Evolutionary conservation across 1,140 invertebrate genomes (phyloP).

Genomic region (Ceratitis capitata): DNA sequence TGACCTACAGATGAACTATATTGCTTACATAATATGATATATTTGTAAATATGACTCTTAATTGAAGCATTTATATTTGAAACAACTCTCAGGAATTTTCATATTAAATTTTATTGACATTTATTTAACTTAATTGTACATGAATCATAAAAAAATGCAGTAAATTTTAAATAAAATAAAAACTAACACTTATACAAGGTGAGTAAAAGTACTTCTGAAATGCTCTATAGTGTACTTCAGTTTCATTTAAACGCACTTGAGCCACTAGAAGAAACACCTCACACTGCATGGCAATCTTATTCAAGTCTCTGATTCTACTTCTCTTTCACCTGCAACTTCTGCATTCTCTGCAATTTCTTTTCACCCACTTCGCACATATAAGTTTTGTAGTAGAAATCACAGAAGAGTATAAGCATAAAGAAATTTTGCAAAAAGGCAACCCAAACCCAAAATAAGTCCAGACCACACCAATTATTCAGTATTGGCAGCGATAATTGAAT

Average conservation of each 20-base stretch:
- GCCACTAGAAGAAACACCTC: background rate
- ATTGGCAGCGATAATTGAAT: constrained; percentile 68
- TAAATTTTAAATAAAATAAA: background rate
- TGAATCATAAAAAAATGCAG: background rate
- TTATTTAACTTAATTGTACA: background rate
- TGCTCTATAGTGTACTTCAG: background rate
- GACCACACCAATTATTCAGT: constrained; percentile 53
- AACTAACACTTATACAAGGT: background rate
- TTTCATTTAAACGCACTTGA: background rate
- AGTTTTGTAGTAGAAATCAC: constrained; percentile 58
- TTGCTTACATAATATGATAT: too few relatives aligned
- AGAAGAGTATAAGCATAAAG: constrained; percentile 61
- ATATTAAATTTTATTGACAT: too few relatives aligned
- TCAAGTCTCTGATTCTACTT: background rate
- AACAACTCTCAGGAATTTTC: too few relatives aligned
- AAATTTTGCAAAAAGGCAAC: constrained; percentile 56
- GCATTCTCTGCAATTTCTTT: background rate
- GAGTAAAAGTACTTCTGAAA: background rate
- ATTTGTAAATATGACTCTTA: too few relatives aligned
- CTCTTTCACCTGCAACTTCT: background rate
- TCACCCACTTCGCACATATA: constrained; percentile 45
- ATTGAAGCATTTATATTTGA: too few relatives aligned
- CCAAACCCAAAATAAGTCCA: constrained; percentile 49
- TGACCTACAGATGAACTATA: too few relatives aligned
- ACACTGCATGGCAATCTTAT: background rate